Conservation (phyloP, 2,113 vertebrate species). For the Lagopus muta region DNA sequence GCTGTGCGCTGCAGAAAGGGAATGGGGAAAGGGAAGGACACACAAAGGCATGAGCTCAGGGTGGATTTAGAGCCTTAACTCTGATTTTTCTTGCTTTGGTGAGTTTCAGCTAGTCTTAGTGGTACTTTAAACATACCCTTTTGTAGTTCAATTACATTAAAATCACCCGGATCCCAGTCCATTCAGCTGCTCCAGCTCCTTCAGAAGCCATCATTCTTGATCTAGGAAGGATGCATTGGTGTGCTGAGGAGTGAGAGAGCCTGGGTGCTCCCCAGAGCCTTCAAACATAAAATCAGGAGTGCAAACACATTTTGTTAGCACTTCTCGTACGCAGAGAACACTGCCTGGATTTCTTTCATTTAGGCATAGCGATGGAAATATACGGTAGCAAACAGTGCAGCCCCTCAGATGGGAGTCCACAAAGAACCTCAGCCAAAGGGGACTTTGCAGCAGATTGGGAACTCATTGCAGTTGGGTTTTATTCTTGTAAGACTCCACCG, state of each 20-base stretch:
- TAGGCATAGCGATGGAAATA: neutral
- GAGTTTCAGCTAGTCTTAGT: neutral
- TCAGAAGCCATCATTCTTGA: neutral
- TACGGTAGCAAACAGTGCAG: neutral
- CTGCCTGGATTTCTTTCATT: neutral
- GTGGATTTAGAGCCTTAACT: conserved; percentile 10
- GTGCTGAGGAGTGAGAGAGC: neutral
- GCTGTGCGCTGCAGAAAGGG: neutral
- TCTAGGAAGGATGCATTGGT: conserved; percentile 11
- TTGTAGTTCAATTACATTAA: neutral
- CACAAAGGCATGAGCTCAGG: neutral
- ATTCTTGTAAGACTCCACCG: neutral
- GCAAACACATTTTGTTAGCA: conserved; percentile 56
- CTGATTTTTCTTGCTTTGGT: conserved; percentile 12
- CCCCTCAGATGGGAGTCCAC: rapidly evolving
- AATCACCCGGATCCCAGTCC: neutral
- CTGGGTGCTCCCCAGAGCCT: neutral
- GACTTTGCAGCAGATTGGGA: neutral
- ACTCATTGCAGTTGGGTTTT: neutral
- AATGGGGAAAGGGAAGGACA: neutral
- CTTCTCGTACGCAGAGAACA: neutral
- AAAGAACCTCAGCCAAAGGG: neutral
- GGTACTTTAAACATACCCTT: neutral
- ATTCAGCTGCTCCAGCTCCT: rapidly evolving
- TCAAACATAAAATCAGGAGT: neutral